Evolutionary conservation across 64 coral and sea anemone species (phyloP).

Genomic region (Acropora yongei): DNA sequence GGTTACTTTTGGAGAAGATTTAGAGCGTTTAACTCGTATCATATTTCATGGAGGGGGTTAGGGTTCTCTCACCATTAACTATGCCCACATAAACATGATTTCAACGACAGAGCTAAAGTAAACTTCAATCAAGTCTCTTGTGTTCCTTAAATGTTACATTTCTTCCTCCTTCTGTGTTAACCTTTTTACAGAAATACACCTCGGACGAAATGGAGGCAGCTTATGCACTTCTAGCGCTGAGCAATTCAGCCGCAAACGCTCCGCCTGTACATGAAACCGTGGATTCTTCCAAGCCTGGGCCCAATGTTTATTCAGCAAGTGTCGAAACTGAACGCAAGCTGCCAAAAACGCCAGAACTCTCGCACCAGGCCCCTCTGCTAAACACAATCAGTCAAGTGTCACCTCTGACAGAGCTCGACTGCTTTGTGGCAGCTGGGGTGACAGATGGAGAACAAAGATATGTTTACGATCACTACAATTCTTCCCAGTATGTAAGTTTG

Average conservation of each 20-base stretch:
- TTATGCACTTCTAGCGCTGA: conserved; percentile 31
- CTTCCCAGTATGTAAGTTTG: conserved; percentile 17
- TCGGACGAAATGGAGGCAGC: conserved; percentile 36
- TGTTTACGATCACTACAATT: not conserved
- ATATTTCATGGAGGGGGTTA: too few species aligned
- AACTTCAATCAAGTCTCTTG: too few species aligned
- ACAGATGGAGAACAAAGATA: conserved; percentile 2
- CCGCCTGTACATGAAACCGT: not conserved
- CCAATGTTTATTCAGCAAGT: not conserved
- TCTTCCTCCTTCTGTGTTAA: not conserved
- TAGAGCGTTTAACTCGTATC: too few species aligned
- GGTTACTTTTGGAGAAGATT: too few species aligned
- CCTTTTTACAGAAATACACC: conserved; percentile 9
- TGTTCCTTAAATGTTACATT: not conserved
- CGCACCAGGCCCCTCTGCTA: too few species aligned
- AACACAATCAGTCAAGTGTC: not conserved
- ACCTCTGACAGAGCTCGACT: conserved; percentile 14
- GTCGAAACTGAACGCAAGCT: not conserved
- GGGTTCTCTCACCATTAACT: too few species aligned
- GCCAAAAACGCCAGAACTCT: not conserved
- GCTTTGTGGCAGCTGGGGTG: conserved; percentile 16
- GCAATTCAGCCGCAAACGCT: not conserved
- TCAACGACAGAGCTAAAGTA: too few species aligned
- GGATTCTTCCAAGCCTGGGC: not conserved
- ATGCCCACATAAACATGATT: too few species aligned